Evolutionary conservation across 2,888 invertebrate genomes (phyloP).

Genomic region (Pantelozetes paolii): DNA sequence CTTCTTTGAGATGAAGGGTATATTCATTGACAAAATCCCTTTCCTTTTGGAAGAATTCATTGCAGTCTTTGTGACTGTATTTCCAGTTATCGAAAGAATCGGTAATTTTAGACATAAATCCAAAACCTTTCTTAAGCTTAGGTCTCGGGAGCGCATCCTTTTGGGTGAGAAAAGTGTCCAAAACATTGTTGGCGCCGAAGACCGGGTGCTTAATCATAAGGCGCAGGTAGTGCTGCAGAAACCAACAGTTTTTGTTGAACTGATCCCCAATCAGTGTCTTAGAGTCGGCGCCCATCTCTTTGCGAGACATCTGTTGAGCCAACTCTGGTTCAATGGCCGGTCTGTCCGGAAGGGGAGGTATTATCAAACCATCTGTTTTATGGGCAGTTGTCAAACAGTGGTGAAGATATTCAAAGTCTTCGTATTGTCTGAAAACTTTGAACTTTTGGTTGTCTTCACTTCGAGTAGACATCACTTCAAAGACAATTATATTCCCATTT

Average conservation of each 20-base stretch:
- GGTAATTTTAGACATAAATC: constrained; percentile 52
- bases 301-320: constrained; percentile 52
- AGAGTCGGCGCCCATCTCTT: constrained; percentile 52
- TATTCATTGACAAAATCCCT: constrained; percentile 53
- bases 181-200: constrained; percentile 51
- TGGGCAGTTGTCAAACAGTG: constrained; percentile 53
- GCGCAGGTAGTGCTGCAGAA: constrained; percentile 53
- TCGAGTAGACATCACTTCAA: not conserved
- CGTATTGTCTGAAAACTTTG: constrained; percentile 51
- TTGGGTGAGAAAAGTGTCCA: constrained; percentile 52
- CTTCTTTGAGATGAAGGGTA: constrained; percentile 51
- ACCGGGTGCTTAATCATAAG: constrained; percentile 51
- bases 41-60: constrained; percentile 54
- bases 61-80: constrained; percentile 51
- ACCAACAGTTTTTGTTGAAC: constrained; percentile 53
- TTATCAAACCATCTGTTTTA: constrained; percentile 53
- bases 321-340: constrained; percentile 53
- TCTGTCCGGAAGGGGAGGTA: constrained; percentile 54
- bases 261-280: constrained; percentile 54
- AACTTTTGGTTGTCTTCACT: constrained; percentile 39
- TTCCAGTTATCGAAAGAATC: constrained; percentile 52
- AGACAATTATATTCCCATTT: constrained; percentile 10
- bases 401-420: constrained; percentile 55
- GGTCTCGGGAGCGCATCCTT: constrained; percentile 53
- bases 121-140: constrained; percentile 50